A percentile compares a stretch with the other conserved stretches of the same genome.
Evolutionary conservation across 2,113 vertebrate genomes (phyloP).

Genomic region (human (Homo sapiens)): DNA sequence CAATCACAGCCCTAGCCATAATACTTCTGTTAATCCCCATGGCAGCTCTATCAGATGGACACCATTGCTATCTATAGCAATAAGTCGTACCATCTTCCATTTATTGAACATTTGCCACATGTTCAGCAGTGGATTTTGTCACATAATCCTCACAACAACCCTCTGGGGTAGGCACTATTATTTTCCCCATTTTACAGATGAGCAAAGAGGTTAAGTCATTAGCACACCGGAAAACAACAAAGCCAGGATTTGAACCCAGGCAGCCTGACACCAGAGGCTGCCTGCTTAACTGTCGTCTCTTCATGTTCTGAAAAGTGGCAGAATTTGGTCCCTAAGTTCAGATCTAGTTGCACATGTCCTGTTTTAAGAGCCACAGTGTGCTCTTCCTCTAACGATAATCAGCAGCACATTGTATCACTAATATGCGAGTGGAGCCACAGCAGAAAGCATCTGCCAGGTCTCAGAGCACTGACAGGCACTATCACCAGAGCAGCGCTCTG

Average conservation of each 20-base stretch:
- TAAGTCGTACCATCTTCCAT: not conserved
- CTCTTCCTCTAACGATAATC: not conserved
- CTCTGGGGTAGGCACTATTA: no score
- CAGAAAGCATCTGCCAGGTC: not conserved
- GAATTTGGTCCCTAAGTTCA: not conserved
- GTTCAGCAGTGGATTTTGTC: not conserved
- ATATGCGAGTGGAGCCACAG: fast-evolving
- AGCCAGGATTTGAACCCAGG: not conserved
- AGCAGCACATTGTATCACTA: not conserved
- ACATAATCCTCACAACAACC: not conserved
- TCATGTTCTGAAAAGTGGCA: not conserved
- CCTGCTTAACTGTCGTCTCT: not conserved
- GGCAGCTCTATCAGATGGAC: not conserved
- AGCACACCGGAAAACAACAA: not conserved
- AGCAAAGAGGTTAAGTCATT: not conserved
- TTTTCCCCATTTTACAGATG: not conserved
- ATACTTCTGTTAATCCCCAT: not conserved
- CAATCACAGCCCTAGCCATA: not conserved
- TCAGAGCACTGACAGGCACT: not conserved
- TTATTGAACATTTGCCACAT: not conserved
- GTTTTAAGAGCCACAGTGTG: not conserved
- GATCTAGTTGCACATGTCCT: not conserved
- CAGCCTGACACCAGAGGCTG: not conserved
- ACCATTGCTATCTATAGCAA: not conserved
- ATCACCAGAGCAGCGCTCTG: not conserved